Percentiles rank a stretch among this genome's conserved stretches.
These are phyloP conservation scores for Xiphorhynchus erythropygius DNA, from an alignment of 2,797 vertebrate genomes.

Conservation along the genomic window DNA sequence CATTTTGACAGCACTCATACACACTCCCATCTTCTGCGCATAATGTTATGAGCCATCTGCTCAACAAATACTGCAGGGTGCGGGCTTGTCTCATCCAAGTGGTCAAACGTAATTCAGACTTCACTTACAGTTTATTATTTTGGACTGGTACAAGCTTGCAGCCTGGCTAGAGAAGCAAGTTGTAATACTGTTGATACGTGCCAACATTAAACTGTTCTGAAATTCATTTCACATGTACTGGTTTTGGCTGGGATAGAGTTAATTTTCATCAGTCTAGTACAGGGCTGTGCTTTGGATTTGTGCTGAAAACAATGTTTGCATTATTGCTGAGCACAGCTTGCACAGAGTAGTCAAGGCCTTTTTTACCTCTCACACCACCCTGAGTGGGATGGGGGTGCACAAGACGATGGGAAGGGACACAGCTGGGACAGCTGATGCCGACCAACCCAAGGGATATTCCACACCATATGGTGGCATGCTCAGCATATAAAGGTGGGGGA, in stretches of 20 bases:
- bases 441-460: neutral
- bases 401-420: neutral
- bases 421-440: neutral
- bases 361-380: neutral
- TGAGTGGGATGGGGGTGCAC: accelerated
- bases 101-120: neutral
- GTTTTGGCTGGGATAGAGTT: neutral
- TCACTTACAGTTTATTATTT: neutral
- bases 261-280: neutral
- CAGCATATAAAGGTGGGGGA: neutral
- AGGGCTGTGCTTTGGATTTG: neutral
- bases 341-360: neutral
- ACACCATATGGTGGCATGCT: neutral
- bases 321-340: neutral
- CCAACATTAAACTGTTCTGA: neutral
- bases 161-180: neutral
- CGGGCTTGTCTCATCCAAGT: neutral
- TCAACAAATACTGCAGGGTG: neutral
- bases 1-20: neutral
- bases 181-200: neutral
- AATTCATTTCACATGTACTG: neutral
- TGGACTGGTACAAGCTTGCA: neutral
- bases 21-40: neutral
- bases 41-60: neutral
- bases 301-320: neutral